A percentile compares a stretch with the other conserved stretches of the same genome.
phyloP scores from a whole-genome alignment of 2,797 vertebrate genomes.

The Alcedo quadribrachys region DNA sequence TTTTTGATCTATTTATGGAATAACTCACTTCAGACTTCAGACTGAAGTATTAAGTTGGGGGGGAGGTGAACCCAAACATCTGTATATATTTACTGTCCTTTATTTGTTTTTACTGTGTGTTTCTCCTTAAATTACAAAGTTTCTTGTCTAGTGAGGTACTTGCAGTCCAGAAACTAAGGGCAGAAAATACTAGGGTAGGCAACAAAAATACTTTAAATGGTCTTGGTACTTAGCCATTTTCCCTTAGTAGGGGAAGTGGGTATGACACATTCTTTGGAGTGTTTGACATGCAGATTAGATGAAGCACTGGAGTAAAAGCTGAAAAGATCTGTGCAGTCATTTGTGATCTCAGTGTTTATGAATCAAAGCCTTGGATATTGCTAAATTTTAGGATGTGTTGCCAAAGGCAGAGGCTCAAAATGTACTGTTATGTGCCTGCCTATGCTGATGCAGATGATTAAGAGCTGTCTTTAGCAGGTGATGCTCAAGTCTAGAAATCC shows the following conservation, averaged over 20 bases:
- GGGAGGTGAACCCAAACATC: background rate
- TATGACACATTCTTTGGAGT: background rate
- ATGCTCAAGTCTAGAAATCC: background rate
- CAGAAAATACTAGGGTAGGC: background rate
- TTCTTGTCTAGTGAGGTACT: background rate
- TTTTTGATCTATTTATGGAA: background rate
- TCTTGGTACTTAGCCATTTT: background rate
- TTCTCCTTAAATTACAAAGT: background rate
- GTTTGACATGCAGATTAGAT: background rate
- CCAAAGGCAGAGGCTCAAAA: background rate
- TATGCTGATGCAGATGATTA: background rate
- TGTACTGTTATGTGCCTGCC: background rate
- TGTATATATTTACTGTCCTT: background rate
- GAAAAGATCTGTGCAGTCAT: background rate
- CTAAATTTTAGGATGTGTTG: slow-evolving; percentile 3
- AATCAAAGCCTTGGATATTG: slow-evolving; percentile 5
- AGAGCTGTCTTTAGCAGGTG: background rate
- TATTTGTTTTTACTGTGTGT: background rate
- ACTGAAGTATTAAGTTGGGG: background rate
- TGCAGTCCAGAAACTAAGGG: background rate
- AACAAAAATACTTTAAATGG: background rate
- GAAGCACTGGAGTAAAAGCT: background rate
- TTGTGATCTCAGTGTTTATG: background rate
- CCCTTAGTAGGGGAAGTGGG: background rate
- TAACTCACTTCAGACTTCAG: background rate